A percentile compares a stretch with the other conserved stretches of the same genome.
Evolutionary conservation across 2,113 vertebrate genomes (phyloP).

Genomic region (Tretioscincus oriximinensis): DNA sequence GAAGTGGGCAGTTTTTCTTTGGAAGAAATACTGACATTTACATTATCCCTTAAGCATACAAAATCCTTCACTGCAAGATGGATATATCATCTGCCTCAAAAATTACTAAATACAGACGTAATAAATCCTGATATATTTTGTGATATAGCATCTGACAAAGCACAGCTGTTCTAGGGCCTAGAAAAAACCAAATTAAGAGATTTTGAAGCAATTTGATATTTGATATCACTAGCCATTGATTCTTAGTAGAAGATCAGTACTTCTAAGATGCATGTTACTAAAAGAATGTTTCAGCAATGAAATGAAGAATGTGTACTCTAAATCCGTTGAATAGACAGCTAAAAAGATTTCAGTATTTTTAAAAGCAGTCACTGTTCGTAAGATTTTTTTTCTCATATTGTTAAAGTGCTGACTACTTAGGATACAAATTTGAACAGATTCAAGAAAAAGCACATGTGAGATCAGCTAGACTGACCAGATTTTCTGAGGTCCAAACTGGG

Average conservation of each 20-base stretch:
- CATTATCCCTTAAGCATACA: slow-evolving; percentile 42
- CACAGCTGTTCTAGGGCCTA: neutral
- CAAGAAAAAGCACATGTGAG: neutral
- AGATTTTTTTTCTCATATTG: neutral
- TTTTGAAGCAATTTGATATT: slow-evolving; percentile 7
- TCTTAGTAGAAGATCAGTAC: slow-evolving; percentile 5
- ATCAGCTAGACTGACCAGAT: neutral
- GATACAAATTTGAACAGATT: neutral
- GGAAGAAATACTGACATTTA: slow-evolving; percentile 31
- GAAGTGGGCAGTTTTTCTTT: slow-evolving; percentile 20
- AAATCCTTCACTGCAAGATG: slow-evolving; percentile 35
- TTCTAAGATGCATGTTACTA: neutral
- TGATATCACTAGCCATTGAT: neutral
- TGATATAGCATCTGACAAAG: neutral
- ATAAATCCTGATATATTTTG: neutral
- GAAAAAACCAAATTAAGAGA: neutral
- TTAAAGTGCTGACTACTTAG: neutral
- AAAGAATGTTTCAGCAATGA: neutral
- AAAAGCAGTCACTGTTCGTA: neutral
- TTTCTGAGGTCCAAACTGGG: too few species aligned
- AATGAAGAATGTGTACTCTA: neutral
- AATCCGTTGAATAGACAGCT: neutral
- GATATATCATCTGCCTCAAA: slow-evolving; percentile 16
- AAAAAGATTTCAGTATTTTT: neutral
- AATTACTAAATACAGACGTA: neutral